A percentile compares a stretch with the other conserved stretches of the same genome.
Evolutionary conservation across 2,113 vertebrate genomes (phyloP).

Genomic region (Girardinichthys multiradiatus): DNA sequence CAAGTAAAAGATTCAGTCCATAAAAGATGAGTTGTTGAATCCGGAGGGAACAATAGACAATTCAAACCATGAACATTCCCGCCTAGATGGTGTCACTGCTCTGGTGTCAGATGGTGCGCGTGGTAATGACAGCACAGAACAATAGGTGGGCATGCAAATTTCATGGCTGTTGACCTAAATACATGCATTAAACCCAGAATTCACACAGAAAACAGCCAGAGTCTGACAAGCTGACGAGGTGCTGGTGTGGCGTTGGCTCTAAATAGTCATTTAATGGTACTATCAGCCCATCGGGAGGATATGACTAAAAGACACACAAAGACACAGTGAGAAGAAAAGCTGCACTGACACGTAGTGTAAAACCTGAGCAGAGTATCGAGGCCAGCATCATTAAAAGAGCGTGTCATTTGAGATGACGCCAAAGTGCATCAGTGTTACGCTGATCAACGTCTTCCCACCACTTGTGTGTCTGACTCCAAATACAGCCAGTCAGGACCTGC

Average conservation of each 20-base stretch:
- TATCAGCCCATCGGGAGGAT: too few species aligned
- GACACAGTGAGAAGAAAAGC: background rate
- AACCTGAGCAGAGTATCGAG: slow-evolving; percentile 25
- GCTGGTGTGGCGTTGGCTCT: slow-evolving; percentile 16
- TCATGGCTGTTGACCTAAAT: slow-evolving; percentile 72
- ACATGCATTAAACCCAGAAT: slow-evolving; percentile 52
- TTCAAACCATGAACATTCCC: background rate
- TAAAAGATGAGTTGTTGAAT: background rate
- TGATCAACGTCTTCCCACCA: slow-evolving; percentile 6
- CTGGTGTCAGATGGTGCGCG: slow-evolving; percentile 47
- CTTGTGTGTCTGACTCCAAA: slow-evolving; percentile 18
- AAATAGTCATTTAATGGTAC: background rate
- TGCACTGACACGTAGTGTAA: slow-evolving; percentile 7
- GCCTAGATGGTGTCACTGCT: slow-evolving; percentile 17
- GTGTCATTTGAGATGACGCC: slow-evolving; percentile 45
- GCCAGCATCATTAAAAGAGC: slow-evolving; percentile 28
- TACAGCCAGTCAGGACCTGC: slow-evolving; percentile 4
- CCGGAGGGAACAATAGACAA: background rate
- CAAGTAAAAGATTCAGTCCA: background rate
- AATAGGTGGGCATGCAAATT: slow-evolving; percentile 59
- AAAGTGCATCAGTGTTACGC: slow-evolving; percentile 34
- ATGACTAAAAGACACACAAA: too few species aligned
- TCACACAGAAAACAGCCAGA: slow-evolving; percentile 62
- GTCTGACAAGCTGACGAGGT: slow-evolving; percentile 45
- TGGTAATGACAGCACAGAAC: slow-evolving; percentile 53